Base-by-base conservation (phyloP, 2,888 invertebrate species). In the Temnothorax rugatulus region DNA sequence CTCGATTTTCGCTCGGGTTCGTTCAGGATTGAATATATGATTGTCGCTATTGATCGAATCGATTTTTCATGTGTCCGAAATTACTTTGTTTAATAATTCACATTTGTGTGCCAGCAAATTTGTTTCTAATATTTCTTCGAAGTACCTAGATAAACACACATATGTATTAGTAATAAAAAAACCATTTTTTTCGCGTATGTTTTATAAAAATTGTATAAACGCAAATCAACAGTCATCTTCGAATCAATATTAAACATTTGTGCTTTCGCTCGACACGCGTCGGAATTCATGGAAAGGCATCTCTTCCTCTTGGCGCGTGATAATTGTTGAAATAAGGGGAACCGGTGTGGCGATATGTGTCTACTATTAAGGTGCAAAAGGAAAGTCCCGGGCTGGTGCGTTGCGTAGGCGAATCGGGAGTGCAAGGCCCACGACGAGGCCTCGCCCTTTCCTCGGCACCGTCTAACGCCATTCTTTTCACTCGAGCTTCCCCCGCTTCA, bases 321-420 rank as follows among this genome's bases (percentile, higher is more conserved):
- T 75, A 69, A 44, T 41, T 11, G 69, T 50, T 64, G 86, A 88
- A 90, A 89, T 87, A 82, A 90, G 74, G 88, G 87, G 84, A 87
- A 82, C 69, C 87, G 86, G 88, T 44, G 68, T 88, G 87, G 86
- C 81, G 76, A 85, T 73, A 84, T 77, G 84, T 73, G 83, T 79
- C 73, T 93, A 93, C 93, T 93, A 93, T 93, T 93, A 93, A 93
- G 92, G 90, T 83, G 91, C 89, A 90, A 92, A 91, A 91, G 89
- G 87, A 92, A 90, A 88, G 84, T 71, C 77, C 25, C 84, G 88
- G 87, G 86, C 77, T 85, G 91, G 88, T 90, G 92, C 92, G 91
- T 92, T 91, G 94, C 94, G 94, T 94, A 94, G 94, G 94, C 94
- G 94, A 94, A 93, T 92, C 90, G 90, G 92, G 92, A 89, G 89